Percentiles rank a stretch among this genome's conserved stretches.
Evolutionary conservation across 2,113 vertebrate species (phyloP).

Genomic region (Urocitellus parryii): DNA sequence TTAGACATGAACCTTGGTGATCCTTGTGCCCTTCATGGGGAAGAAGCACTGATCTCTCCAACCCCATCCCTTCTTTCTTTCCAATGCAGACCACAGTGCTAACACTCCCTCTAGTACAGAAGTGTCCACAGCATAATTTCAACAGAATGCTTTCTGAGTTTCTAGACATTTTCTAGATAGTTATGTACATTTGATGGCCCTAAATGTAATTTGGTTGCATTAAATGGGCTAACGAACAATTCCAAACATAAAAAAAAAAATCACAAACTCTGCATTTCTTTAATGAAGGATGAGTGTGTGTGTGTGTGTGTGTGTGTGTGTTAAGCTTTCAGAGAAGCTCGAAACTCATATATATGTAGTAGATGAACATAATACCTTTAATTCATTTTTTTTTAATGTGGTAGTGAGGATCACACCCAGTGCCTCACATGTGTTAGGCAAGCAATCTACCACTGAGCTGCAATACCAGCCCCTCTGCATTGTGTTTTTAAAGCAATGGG

Average conservation of each 20-base stretch:
- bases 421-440: too few species aligned
- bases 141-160: background rate
- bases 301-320: too few species aligned
- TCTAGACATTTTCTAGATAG: background rate
- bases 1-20: background rate
- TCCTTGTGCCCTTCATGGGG: background rate
- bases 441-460: too few species aligned
- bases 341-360: too few species aligned
- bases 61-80: background rate
- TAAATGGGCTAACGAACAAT: background rate
- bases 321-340: too few species aligned
- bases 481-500: background rate
- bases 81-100: background rate
- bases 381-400: too few species aligned
- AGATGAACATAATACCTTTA: too few species aligned
- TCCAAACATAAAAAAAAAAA: background rate
- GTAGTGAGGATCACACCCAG: too few species aligned
- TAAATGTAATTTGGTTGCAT: background rate
- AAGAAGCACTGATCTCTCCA: rapidly evolving
- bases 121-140: background rate
- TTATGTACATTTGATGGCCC: background rate
- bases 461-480: background rate
- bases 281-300: too few species aligned
- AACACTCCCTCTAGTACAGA: background rate
- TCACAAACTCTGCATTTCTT: too few species aligned